Conservation (phyloP, 2,113 vertebrate species). For the Myrmophylax atrothorax region DNA sequence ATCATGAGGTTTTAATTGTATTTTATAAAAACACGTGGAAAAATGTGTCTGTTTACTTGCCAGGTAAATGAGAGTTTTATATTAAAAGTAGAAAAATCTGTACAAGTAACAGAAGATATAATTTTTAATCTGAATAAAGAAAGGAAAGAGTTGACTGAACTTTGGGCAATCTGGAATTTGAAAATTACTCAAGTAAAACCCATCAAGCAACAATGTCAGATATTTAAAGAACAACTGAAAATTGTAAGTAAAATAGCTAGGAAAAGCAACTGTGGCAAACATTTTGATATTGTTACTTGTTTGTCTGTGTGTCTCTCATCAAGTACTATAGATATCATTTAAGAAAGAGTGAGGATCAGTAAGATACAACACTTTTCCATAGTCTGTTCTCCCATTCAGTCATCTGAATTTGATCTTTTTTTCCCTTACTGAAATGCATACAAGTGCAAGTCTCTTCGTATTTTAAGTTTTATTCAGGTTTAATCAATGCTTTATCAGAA, state of each 20-base stretch:
- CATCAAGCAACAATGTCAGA: slow-evolving; percentile 74
- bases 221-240: slow-evolving; percentile 82
- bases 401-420: neutral
- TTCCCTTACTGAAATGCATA: neutral
- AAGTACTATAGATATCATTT: neutral
- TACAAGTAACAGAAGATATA: slow-evolving; percentile 65
- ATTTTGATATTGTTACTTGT: neutral
- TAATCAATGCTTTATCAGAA: neutral
- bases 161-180: slow-evolving; percentile 79
- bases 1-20: neutral
- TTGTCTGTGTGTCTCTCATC: neutral
- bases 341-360: neutral
- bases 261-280: neutral
- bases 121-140: slow-evolving; percentile 72
- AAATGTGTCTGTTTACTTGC: slow-evolving; percentile 28
- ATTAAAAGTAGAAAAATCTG: slow-evolving; percentile 70
- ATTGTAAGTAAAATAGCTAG: slow-evolving; percentile 64
- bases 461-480: neutral
- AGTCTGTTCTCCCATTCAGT: neutral
- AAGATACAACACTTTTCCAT: neutral
- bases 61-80: slow-evolving; percentile 76
- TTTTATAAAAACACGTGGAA: neutral
- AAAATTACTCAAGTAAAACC: slow-evolving; percentile 74
- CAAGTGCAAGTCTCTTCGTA: neutral
- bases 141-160: slow-evolving; percentile 73